Evolutionary conservation across 2,888 invertebrate species (phyloP).

Genomic region (Erebia ligea): DNA sequence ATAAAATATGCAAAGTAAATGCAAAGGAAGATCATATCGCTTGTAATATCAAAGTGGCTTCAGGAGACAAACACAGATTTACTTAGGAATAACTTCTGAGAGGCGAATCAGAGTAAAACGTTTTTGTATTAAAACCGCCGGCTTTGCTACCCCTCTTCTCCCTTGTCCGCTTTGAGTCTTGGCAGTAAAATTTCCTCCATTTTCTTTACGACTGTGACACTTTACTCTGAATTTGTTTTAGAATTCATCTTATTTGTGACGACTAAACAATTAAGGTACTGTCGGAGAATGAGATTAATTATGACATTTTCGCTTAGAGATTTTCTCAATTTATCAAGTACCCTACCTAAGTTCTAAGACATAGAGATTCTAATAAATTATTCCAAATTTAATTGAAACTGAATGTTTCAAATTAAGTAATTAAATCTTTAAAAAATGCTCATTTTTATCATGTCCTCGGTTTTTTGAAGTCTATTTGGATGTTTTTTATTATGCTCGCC

Average conservation of each 20-base stretch:
- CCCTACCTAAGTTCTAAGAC: too few relatives aligned
- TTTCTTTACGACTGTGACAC: slow-evolving; percentile 24
- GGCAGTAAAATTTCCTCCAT: slow-evolving; percentile 27
- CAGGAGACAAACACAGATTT: slow-evolving; percentile 26
- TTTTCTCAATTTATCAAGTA: too few relatives aligned
- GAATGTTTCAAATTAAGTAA: too few relatives aligned
- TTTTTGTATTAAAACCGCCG: slow-evolving; percentile 34
- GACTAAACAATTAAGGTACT: slow-evolving; percentile 4
- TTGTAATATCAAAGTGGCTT: slow-evolving; percentile 10
- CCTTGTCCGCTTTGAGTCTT: slow-evolving; percentile 23
- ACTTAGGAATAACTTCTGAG: slow-evolving; percentile 28
- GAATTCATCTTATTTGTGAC: slow-evolving; percentile 14
- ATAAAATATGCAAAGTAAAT: not conserved
- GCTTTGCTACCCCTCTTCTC: slow-evolving; percentile 22
- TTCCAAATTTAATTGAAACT: too few relatives aligned
- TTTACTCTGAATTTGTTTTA: slow-evolving; percentile 13
- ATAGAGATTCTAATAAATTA: too few relatives aligned
- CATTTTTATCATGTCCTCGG: too few relatives aligned
- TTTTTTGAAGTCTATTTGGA: too few relatives aligned
- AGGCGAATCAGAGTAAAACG: slow-evolving; percentile 31
- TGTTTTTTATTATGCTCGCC: too few relatives aligned
- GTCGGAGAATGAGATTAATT: not conserved
- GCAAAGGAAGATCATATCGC: not conserved
- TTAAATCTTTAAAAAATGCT: too few relatives aligned
- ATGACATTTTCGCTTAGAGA: not conserved